A percentile compares a stretch with the other conserved stretches of the same genome.
phyloP scores from a whole-genome alignment of 23 tunicate genomes.

The Trididemnum nubilum region DNA sequence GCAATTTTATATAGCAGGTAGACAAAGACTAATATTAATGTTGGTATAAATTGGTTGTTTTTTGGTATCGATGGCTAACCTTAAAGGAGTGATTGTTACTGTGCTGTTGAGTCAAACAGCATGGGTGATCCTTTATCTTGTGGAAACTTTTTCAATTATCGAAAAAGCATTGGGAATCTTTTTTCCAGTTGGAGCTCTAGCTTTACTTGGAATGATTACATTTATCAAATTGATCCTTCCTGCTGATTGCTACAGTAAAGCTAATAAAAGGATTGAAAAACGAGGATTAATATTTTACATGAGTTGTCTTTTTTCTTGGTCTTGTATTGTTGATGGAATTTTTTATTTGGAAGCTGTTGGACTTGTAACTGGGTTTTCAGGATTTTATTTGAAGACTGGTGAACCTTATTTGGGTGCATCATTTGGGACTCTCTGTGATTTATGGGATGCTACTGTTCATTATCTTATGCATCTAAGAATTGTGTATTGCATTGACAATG shows the following conservation, averaged over 20 bases:
- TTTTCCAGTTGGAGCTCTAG: background rate
- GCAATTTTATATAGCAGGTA: too few species aligned
- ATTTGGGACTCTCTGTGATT: conserved; percentile 38
- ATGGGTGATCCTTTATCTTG: conserved; percentile 9
- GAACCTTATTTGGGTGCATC: conserved; percentile 64
- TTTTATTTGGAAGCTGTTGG: conserved; percentile 47
- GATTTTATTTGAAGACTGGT: conserved; percentile 59
- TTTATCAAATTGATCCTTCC: background rate
- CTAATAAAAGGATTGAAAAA: background rate
- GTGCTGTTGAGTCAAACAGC: conserved; percentile 13
- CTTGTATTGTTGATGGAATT: conserved; percentile 64
- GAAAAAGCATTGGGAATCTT: background rate
- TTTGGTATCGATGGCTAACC: conserved; percentile 20
- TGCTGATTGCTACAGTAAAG: background rate
- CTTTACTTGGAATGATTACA: background rate
- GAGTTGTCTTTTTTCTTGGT: conserved; percentile 64
- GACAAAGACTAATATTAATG: too few species aligned
- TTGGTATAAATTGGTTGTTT: too few species aligned
- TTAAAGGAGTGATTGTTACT: background rate
- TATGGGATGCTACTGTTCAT: conserved; percentile 53
- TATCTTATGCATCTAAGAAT: conserved; percentile 45
- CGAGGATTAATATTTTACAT: conserved; percentile 59
- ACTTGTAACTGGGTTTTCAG: conserved; percentile 43
- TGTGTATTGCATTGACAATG: conserved; percentile 65
- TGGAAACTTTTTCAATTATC: background rate